phyloP scores from a whole-genome alignment of 2,888 invertebrate species.

The Sacculina carcini region DNA sequence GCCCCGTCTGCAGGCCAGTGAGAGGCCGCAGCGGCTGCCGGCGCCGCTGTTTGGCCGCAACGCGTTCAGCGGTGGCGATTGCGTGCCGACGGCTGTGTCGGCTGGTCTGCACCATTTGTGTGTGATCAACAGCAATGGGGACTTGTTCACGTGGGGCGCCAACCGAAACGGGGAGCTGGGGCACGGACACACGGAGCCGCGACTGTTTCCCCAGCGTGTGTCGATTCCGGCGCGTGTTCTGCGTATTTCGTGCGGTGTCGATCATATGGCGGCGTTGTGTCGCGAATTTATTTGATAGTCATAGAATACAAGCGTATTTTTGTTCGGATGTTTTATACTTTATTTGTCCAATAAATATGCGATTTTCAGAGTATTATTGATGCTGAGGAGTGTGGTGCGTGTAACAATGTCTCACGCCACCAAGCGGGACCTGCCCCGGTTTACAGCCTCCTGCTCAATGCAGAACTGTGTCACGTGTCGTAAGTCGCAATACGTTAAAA shows the following conservation, averaged over 20 bases:
- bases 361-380: no score
- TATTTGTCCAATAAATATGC: no score
- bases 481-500: no score
- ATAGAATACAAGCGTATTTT: not conserved
- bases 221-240: conserved; percentile 46
- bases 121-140: conserved; percentile 53
- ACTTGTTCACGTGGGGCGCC: conserved; percentile 74
- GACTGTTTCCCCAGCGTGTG: conserved; percentile 63
- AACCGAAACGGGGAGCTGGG: conserved; percentile 64
- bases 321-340: not conserved
- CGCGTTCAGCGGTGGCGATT: conserved; percentile 41
- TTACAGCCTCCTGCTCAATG: no score
- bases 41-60: conserved; percentile 57
- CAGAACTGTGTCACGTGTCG: no score
- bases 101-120: conserved; percentile 51
- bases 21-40: conserved; percentile 44
- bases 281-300: conserved; percentile 29
- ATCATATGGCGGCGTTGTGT: conserved; percentile 53
- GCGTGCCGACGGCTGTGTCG: conserved; percentile 24
- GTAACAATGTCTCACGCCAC: no score
- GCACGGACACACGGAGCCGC: conserved; percentile 47
- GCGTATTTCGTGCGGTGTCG: conserved; percentile 53
- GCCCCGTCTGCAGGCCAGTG: conserved; percentile 38
- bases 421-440: no score
- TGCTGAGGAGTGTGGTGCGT: no score